Conservation (phyloP, 2,888 invertebrate genomes). For the Lasioglossum calceatum region DNA sequence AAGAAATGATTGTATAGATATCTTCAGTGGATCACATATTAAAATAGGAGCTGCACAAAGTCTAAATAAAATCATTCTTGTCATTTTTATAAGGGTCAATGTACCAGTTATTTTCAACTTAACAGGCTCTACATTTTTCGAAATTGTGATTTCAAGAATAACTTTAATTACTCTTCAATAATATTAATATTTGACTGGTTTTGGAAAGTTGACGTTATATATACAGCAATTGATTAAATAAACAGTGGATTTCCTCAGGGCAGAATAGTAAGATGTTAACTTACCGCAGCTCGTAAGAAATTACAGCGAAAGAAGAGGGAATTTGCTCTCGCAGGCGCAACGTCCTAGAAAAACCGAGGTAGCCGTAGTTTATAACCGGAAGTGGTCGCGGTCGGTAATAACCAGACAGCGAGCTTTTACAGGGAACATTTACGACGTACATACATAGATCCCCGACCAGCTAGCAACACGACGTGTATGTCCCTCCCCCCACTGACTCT, state of each 20-base stretch:
- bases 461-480: background rate
- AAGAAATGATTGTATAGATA: no score
- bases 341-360: slow-evolving; percentile 50
- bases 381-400: slow-evolving; percentile 59
- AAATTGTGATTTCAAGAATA: background rate
- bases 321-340: slow-evolving; percentile 30
- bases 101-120: no score
- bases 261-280: background rate
- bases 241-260: background rate
- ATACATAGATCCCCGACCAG: slow-evolving; percentile 14
- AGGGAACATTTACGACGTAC: slow-evolving; percentile 54
- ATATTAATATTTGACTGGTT: no score
- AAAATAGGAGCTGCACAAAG: no score
- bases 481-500: background rate
- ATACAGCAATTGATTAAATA: background rate
- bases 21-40: no score
- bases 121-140: background rate
- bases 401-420: slow-evolving; percentile 60
- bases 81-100: no score
- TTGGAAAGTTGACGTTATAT: no score
- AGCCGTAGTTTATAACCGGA: slow-evolving; percentile 58
- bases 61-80: no score
- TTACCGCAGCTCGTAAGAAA: slow-evolving; percentile 27
- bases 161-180: no score
- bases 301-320: slow-evolving; percentile 28